These are phyloP conservation scores for Penaeus vannamei DNA, from an alignment of 1,140 invertebrate species.

Conservation along the genomic window DNA sequence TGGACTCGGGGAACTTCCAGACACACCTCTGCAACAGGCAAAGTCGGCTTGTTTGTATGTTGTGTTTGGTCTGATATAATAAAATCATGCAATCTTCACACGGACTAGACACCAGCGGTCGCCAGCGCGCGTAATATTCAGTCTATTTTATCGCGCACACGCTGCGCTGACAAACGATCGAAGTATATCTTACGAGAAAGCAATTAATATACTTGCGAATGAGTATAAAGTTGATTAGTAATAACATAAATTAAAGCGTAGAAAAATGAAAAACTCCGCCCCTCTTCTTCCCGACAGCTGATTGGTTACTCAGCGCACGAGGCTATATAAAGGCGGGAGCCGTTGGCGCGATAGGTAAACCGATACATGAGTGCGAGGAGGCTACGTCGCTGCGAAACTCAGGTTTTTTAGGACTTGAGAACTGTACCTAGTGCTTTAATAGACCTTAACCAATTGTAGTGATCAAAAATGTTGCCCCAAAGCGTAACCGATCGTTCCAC, in stretches of 20 bases:
- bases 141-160: background rate
- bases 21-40: constrained; percentile 56
- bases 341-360: constrained; percentile 50
- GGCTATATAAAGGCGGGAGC: constrained; percentile 54
- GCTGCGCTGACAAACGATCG: background rate
- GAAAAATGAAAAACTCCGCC: constrained; percentile 53
- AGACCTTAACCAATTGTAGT: constrained; percentile 63
- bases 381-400: constrained; percentile 59
- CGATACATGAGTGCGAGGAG: constrained; percentile 61
- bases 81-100: constrained; percentile 65
- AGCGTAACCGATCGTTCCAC: constrained; percentile 63
- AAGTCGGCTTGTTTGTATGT: constrained; percentile 61
- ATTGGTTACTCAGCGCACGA: background rate
- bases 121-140: background rate
- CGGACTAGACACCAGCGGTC: constrained; percentile 35
- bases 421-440: constrained; percentile 64
- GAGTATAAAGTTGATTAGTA: background rate
- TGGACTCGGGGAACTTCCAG: background rate
- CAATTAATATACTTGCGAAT: background rate
- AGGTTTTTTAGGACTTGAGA: constrained; percentile 62
- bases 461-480: constrained; percentile 65
- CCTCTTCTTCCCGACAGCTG: constrained; percentile 49
- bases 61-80: constrained; percentile 63
- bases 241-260: background rate
- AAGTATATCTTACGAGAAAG: background rate